Evolutionary conservation across 1,140 invertebrate species (phyloP).

Genomic region (Pseudomyrmex gracilis): DNA sequence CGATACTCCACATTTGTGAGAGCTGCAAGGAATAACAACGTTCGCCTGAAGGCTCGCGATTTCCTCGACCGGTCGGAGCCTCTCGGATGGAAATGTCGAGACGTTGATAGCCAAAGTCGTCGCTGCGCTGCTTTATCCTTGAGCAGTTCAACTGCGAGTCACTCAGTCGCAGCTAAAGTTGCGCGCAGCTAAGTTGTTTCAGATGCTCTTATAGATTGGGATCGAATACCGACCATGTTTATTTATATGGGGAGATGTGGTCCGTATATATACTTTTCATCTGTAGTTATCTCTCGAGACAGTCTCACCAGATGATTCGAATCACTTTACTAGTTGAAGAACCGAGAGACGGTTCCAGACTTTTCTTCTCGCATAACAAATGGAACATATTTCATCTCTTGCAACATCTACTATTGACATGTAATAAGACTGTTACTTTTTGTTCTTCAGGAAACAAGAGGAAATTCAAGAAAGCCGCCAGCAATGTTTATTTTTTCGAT

Average conservation of each 20-base stretch:
- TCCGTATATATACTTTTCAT: no score
- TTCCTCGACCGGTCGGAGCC: conserved; percentile 16
- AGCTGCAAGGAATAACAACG: conserved; percentile 38
- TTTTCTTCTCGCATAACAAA: no score
- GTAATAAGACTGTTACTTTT: no score
- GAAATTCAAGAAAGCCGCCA: no score
- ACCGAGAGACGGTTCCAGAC: no score
- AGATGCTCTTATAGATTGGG: conserved; percentile 1
- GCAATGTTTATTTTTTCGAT: no score
- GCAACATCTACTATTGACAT: no score
- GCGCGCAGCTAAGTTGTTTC: neutral
- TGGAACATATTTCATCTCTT: no score
- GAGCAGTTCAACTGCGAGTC: neutral
- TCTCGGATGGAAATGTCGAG: conserved; percentile 42
- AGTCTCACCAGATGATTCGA: no score
- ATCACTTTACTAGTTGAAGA: no score
- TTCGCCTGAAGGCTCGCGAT: conserved; percentile 26
- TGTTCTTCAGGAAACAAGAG: no score
- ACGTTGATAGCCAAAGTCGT: conserved; percentile 40
- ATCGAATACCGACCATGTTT: neutral
- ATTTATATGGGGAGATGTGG: neutral
- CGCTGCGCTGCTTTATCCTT: conserved; percentile 42
- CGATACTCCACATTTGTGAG: conserved; percentile 47
- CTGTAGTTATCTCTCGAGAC: no score
- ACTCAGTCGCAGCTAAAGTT: conserved; percentile 28